Evolutionary conservation across 2,797 vertebrate species (phyloP).

Genomic region (Coranthus polyacanthus): DNA sequence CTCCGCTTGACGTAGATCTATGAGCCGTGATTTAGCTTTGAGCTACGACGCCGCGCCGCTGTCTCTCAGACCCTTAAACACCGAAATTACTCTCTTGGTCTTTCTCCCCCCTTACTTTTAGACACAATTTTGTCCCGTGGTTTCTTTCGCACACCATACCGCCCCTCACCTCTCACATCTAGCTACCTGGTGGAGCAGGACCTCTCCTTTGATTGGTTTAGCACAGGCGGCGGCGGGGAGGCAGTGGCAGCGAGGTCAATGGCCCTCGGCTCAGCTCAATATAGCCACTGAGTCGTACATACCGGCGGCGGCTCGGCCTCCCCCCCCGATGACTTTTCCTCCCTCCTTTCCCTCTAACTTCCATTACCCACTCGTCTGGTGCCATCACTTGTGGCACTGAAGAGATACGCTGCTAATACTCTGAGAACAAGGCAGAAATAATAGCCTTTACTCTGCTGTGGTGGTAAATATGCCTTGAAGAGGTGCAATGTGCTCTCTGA

Average conservation of each 20-base stretch:
- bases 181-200: not conserved
- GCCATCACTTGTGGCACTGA: constrained; percentile 41
- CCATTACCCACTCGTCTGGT: constrained; percentile 9
- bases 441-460: not conserved
- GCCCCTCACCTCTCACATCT: constrained; percentile 9
- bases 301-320: constrained; percentile 23
- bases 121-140: not conserved
- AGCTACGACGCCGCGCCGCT: not conserved
- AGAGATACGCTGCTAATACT: constrained; percentile 42
- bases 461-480: constrained; percentile 12
- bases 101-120: not conserved
- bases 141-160: not conserved
- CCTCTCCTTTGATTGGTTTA: constrained; percentile 28
- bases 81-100: constrained; percentile 31
- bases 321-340: constrained; percentile 36
- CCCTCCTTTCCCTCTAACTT: constrained; percentile 16
- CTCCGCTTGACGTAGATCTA: constrained; percentile 35
- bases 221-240: constrained; percentile 2
- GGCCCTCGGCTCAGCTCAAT: constrained; percentile 51
- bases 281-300: constrained; percentile 52
- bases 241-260: constrained; percentile 42
- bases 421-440: constrained; percentile 14
- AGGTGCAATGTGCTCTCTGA: too few relatives aligned
- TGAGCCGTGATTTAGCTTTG: constrained; percentile 29
- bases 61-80: constrained; percentile 15